Base-by-base conservation (phyloP, 1,140 invertebrate genomes). In the Drosophila rufa region DNA sequence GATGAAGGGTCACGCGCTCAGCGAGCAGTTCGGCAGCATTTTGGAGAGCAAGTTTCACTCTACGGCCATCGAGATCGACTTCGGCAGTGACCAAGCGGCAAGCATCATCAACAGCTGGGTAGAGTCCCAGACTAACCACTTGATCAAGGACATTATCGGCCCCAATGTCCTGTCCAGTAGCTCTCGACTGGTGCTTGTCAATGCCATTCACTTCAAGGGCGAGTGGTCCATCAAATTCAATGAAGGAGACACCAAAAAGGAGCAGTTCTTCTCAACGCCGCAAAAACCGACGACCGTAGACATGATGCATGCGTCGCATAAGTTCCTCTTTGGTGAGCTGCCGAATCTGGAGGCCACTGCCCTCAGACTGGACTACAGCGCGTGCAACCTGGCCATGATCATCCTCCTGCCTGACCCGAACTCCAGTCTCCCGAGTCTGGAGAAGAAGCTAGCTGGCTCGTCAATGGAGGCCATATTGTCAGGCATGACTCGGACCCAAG, bases 141-240 rank as follows among this genome's bases (percentile, higher is more conserved):
- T 95, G 87, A 96, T 97, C 58, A 94, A 94, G 76, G 91, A 96
- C 83, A 83, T 97, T 11, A 92, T 97, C n/a, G 79, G 92, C 22
- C 60, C 92, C 75, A 94, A 93, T 78, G 92, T 91, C 65, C 91
- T 96, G 1, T 80, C 93, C 64, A 50, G 77, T 3, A 69, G 93
- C 25, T 95, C 95, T 79, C 94, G 92, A 64, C 70, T 97, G 8
- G 94, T 98, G 4, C 93, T 98, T 0, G 93, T 97, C 9, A 98
- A 98, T 93, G 97, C 97, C 9, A 94, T 98, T 56, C 97, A 98
- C 90, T 98, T 98, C 92, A 97, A 97, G 93, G 96, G 93, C 12
- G 56, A 66, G n/a, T 95, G 94, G 94, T 40, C 75, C 22, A n/a
- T 92, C 46, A 74, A 70, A 40, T 95, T 95, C 74, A 66, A 94